Evolutionary conservation across 2,797 vertebrate species (phyloP).

Genomic region (Onychomys leucogaster): DNA sequence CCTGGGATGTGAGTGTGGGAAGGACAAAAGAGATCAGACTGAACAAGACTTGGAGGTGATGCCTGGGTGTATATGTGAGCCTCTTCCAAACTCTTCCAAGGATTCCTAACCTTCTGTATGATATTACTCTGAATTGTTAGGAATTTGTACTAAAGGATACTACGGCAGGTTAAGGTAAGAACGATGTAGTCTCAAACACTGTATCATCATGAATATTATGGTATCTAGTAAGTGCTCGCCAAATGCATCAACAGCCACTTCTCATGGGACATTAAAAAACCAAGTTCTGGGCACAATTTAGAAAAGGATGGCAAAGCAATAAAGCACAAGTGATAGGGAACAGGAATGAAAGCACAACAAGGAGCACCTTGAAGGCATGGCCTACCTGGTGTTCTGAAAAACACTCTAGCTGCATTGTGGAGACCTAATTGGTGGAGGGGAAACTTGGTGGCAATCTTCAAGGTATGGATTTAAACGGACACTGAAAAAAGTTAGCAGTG

Average conservation of each 20-base stretch:
- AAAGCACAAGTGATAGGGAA: neutral
- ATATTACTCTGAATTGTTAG: neutral
- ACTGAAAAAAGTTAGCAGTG: neutral
- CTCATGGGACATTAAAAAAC: neutral
- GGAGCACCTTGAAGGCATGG: neutral
- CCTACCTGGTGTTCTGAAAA: neutral
- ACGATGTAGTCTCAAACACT: neutral
- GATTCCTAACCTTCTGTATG: neutral
- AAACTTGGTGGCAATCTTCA: neutral
- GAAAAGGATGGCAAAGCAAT: neutral
- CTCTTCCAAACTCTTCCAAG: neutral
- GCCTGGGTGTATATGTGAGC: neutral
- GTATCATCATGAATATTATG: neutral
- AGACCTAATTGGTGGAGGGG: neutral
- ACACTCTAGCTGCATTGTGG: neutral
- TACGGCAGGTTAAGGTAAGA: neutral
- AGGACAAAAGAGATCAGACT: neutral
- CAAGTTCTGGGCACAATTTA: neutral
- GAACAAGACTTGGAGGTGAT: neutral
- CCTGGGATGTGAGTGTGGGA: rapidly evolving
- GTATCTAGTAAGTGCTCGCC: neutral
- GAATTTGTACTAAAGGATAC: neutral
- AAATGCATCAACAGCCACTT: neutral
- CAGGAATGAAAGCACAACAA: neutral
- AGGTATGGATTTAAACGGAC: neutral